phyloP scores from a whole-genome alignment of 2,888 invertebrate species.

The Parnassius smintheus region DNA sequence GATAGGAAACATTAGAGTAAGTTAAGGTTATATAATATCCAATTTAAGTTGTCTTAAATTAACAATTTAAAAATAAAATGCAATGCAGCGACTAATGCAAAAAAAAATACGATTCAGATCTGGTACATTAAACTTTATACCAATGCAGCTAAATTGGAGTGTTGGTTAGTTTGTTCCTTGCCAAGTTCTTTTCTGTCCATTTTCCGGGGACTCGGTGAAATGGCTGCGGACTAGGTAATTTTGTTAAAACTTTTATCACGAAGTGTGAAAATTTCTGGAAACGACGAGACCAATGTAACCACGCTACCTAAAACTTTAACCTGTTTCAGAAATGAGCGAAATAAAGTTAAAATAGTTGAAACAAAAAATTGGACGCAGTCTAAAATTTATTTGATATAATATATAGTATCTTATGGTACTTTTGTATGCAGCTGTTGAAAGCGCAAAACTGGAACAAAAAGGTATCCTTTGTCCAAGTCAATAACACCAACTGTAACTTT shows the following conservation, averaged over 20 bases:
- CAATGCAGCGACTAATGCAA: no score
- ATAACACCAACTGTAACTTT: no score
- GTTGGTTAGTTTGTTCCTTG: slow-evolving; percentile 77
- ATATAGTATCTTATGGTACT: no score
- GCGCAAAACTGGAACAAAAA: no score
- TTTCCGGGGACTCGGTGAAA: slow-evolving; percentile 64
- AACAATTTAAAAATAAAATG: no score
- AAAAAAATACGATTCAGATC: slow-evolving; percentile 60
- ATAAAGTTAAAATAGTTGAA: neutral
- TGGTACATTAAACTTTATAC: slow-evolving; percentile 78
- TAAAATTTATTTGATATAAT: no score
- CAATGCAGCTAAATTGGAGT: slow-evolving; percentile 75
- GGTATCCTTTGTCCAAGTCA: no score
- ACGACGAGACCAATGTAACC: slow-evolving; percentile 56
- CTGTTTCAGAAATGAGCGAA: slow-evolving; percentile 58
- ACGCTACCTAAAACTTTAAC: slow-evolving; percentile 67
- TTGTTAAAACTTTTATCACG: slow-evolving; percentile 79
- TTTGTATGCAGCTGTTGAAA: no score
- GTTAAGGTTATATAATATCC: no score
- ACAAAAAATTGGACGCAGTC: neutral
- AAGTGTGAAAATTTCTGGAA: slow-evolving; percentile 74
- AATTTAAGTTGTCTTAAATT: no score
- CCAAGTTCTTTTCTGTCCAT: slow-evolving; percentile 76
- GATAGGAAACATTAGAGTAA: no score
- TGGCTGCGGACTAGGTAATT: slow-evolving; percentile 73